Percentiles rank a stretch among this genome's conserved stretches.
Evolutionary conservation across 1,140 invertebrate species (phyloP).

Genomic region (Acromyrmex echinatior): DNA sequence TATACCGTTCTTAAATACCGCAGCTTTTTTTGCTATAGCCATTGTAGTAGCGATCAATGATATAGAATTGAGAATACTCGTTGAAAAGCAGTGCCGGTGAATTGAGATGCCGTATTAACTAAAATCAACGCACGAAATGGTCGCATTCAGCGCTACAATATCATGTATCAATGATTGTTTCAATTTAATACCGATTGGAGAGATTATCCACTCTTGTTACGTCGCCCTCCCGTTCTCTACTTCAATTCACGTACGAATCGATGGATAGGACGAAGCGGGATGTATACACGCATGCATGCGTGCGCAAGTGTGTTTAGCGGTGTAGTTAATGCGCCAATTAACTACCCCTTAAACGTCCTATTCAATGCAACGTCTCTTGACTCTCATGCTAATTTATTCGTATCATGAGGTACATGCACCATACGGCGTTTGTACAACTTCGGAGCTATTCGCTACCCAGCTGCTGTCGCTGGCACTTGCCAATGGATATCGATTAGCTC

Average conservation of each 20-base stretch:
- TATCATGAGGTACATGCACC: conserved; percentile 44
- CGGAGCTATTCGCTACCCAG: conserved; percentile 42
- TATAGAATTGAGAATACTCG: neutral
- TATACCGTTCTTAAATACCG: neutral
- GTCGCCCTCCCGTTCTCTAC: neutral
- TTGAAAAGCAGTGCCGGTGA: neutral
- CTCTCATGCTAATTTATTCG: conserved; percentile 69
- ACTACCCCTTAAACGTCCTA: conserved; percentile 66
- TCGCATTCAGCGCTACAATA: neutral
- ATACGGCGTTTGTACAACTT: conserved; percentile 48
- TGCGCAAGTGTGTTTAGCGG: neutral
- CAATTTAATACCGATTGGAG: conserved; percentile 1
- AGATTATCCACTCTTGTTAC: conserved; percentile 7
- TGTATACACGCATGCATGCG: neutral
- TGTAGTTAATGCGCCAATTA: conserved; percentile 74
- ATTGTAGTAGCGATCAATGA: neutral
- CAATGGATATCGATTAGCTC: conserved; percentile 41
- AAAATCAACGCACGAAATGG: neutral
- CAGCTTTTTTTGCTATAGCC: neutral
- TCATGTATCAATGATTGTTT: conserved; percentile 12
- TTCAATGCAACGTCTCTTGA: conserved; percentile 63
- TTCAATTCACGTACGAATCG: neutral
- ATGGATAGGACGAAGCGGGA: neutral
- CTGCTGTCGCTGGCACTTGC: conserved; percentile 15
- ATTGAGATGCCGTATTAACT: neutral